phyloP scores from a whole-genome alignment of 2,113 vertebrate genomes.

The Hucho hucho region DNA sequence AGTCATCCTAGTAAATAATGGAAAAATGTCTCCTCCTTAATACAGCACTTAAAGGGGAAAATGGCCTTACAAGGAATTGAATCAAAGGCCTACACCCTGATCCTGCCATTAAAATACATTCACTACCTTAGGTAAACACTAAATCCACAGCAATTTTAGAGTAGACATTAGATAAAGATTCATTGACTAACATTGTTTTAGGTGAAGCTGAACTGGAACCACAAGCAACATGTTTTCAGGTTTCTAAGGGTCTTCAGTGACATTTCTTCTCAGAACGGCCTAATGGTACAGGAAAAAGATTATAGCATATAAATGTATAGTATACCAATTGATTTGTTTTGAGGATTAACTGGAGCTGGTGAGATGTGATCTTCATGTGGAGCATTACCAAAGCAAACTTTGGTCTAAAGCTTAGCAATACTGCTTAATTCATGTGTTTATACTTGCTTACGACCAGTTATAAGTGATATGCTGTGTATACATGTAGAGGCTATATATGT shows the following conservation, averaged over 20 bases:
- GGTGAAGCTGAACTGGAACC: neutral
- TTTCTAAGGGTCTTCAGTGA: neutral
- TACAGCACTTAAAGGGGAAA: slow-evolving; percentile 53
- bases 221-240: neutral
- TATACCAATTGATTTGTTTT: too few relatives aligned
- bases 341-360: too few relatives aligned
- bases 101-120: slow-evolving; percentile 40
- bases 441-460: too few relatives aligned
- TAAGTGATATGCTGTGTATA: too few relatives aligned
- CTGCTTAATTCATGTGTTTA: too few relatives aligned
- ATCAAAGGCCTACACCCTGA: slow-evolving; percentile 54
- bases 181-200: neutral
- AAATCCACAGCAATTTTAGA: neutral
- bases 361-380: too few relatives aligned
- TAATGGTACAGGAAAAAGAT: too few relatives aligned
- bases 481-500: too few relatives aligned
- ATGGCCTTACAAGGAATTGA: slow-evolving; percentile 54
- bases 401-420: too few relatives aligned
- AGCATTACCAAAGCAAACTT: too few relatives aligned
- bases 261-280: neutral
- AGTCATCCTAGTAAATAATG: slow-evolving; percentile 71
- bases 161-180: neutral
- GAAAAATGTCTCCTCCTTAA: slow-evolving; percentile 62
- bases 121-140: neutral
- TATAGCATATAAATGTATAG: too few relatives aligned